Evolutionary conservation across 2,113 vertebrate species (phyloP).

Genomic region (Leuciscus idus): DNA sequence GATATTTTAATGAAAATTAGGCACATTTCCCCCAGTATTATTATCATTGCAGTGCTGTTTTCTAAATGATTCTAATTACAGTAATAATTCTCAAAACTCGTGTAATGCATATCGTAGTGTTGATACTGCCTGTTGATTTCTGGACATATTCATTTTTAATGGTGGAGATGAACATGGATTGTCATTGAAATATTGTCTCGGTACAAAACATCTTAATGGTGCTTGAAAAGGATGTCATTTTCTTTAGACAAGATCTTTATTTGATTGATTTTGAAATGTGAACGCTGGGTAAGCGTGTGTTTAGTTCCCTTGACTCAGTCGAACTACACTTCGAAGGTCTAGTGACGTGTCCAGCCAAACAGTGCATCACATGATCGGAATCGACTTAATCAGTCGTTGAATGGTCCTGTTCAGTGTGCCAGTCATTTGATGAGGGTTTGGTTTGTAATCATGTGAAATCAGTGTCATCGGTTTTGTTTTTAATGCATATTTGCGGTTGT

Average conservation of each 20-base stretch:
- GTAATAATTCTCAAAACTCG: background rate
- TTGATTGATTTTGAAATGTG: background rate
- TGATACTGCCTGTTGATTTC: background rate
- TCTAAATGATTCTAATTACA: background rate
- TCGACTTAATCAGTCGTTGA: background rate
- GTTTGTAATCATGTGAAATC: background rate
- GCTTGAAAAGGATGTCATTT: background rate
- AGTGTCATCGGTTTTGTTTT: background rate
- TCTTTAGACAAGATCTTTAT: background rate
- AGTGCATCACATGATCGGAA: background rate
- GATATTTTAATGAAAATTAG: background rate
- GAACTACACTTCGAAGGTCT: background rate
- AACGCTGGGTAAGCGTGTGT: background rate
- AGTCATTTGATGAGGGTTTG: background rate
- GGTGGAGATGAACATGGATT: background rate
- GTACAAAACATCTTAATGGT: background rate
- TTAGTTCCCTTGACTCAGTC: background rate
- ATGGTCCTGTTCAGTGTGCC: background rate
- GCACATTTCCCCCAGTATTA: background rate
- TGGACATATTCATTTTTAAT: no score
- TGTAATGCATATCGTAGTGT: background rate
- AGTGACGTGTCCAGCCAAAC: background rate
- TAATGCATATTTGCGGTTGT: slow-evolving; percentile 22
- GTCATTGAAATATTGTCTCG: background rate
- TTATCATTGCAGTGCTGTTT: background rate